Conservation (phyloP, 2,888 invertebrate genomes). For the Coleophora flavipennella region DNA sequence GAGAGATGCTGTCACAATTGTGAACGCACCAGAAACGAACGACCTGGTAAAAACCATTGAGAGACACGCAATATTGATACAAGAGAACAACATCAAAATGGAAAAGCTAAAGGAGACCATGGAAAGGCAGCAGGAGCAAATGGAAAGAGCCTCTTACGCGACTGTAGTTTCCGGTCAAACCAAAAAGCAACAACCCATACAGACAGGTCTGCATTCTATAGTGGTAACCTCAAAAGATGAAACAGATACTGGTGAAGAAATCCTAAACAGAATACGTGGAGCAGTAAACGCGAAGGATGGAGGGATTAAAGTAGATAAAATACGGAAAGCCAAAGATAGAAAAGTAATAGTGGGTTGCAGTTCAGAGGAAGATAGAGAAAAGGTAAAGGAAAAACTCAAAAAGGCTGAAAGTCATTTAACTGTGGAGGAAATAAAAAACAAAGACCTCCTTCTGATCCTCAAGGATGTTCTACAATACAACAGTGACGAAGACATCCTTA, state of each 20-base stretch:
- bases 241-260: not conserved
- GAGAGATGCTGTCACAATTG: too few relatives aligned
- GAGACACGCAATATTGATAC: too few relatives aligned
- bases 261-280: not conserved
- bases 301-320: slow-evolving; percentile 6
- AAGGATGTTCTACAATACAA: slow-evolving; percentile 1
- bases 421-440: slow-evolving; percentile 5
- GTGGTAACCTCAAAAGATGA: not conserved
- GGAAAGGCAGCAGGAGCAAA: too few relatives aligned
- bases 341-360: slow-evolving; percentile 8
- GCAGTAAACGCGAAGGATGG: slow-evolving; percentile 5
- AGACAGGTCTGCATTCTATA: not conserved
- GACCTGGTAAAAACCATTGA: too few relatives aligned
- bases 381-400: not conserved
- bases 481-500: not conserved
- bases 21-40: too few relatives aligned
- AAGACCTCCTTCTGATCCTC: slow-evolving; percentile 7
- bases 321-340: slow-evolving; percentile 11
- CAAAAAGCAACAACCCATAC: too few relatives aligned
- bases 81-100: too few relatives aligned
- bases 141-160: too few relatives aligned
- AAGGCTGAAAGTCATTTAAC: not conserved
- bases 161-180: too few relatives aligned
- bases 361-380: slow-evolving; percentile 2
- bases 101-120: too few relatives aligned